A percentile compares a stretch with the other conserved stretches of the same genome.
Evolutionary conservation across 2,888 invertebrate genomes (phyloP).

Genomic region (Cataglyphis altisquamis): DNA sequence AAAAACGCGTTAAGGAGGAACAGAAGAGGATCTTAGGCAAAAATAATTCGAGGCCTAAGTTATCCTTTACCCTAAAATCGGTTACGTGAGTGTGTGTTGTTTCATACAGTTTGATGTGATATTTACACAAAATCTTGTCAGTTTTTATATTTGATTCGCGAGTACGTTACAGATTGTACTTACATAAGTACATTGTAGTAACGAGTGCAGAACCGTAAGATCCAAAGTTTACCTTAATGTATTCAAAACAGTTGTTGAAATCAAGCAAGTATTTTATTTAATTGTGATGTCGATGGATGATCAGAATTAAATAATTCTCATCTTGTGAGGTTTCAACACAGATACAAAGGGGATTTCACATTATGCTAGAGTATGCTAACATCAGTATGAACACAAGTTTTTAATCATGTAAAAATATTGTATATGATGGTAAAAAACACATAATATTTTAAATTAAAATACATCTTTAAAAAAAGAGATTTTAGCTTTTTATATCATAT

Average conservation of each 20-base stretch:
- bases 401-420: conserved; percentile 20
- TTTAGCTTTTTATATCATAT: conserved; percentile 32
- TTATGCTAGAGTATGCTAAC: conserved; percentile 60
- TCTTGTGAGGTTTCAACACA: conserved; percentile 60
- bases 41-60: conserved; percentile 97
- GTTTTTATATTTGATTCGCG: conserved; percentile 66
- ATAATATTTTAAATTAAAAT: conserved; percentile 22
- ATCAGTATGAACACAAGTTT: conserved; percentile 52
- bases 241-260: conserved; percentile 64
- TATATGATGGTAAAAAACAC: conserved; percentile 4
- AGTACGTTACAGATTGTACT: conserved; percentile 60
- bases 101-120: conserved; percentile 81
- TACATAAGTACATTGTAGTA: conserved; percentile 49
- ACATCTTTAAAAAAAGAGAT: conserved; percentile 7
- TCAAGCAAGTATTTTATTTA: conserved; percentile 66
- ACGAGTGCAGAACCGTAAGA: conserved; percentile 55
- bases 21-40: conserved; percentile 99
- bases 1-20: conserved; percentile 96
- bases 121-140: conserved; percentile 77
- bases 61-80: conserved; percentile 96
- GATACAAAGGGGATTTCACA: conserved; percentile 62
- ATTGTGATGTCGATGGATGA: conserved; percentile 54
- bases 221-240: conserved; percentile 70
- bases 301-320: conserved; percentile 66
- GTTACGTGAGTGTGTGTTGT: conserved; percentile 88